Evolutionary conservation across 1,140 invertebrate species (phyloP).

Genomic region (Drosophila neocordata): DNA sequence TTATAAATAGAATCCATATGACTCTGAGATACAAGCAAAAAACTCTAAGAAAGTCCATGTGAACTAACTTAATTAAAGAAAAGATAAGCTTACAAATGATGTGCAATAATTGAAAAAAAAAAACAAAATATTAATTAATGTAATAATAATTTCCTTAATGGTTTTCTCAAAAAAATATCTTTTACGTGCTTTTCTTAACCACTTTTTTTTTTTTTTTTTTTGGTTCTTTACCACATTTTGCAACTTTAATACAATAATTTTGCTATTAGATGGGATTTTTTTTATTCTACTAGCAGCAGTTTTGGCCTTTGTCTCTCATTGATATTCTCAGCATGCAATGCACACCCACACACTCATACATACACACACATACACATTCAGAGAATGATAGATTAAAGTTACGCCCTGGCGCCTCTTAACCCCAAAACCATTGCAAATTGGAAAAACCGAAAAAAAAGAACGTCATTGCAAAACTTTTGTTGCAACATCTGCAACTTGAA

Average conservation of each 20-base stretch:
- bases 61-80: too few relatives aligned
- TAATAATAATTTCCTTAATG: too few relatives aligned
- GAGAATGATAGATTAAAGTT: conserved; percentile 64
- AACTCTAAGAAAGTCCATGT: too few relatives aligned
- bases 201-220: too few relatives aligned
- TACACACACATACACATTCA: conserved; percentile 26
- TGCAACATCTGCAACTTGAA: neutral
- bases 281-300: neutral
- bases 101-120: too few relatives aligned
- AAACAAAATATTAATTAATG: too few relatives aligned
- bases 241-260: neutral
- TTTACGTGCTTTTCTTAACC: neutral
- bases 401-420: conserved; percentile 51
- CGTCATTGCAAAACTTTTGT: neutral
- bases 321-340: conserved; percentile 30
- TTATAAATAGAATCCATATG: too few relatives aligned
- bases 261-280: neutral
- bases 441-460: neutral
- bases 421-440: neutral
- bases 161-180: too few relatives aligned
- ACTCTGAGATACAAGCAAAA: too few relatives aligned
- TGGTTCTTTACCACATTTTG: too few relatives aligned
- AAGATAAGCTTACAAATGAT: too few relatives aligned
- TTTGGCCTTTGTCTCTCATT: conserved; percentile 35
- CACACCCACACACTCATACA: conserved; percentile 47